Conservation (phyloP, 1,140 invertebrate species). For the Neodiprion fabricii region DNA sequence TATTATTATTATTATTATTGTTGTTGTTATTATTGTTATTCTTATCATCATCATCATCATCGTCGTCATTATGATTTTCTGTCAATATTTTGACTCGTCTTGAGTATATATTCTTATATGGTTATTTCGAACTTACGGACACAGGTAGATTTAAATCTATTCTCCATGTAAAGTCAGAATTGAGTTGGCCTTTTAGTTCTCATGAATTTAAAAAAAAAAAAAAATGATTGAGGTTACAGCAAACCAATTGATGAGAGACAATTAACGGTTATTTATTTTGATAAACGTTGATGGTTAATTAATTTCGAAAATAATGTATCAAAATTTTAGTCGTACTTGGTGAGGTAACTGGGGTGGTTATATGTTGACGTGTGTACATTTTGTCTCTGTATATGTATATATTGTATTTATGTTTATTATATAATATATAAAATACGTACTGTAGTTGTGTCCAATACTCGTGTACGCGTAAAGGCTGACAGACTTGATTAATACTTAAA, state of each 20-base stretch:
- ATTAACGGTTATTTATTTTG: background rate
- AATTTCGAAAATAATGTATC: background rate
- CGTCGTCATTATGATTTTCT: too few relatives aligned
- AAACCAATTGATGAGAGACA: background rate
- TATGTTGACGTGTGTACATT: background rate
- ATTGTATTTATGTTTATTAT: slow-evolving; percentile 4
- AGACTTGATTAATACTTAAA: background rate
- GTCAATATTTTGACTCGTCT: too few relatives aligned
- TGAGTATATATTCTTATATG: too few relatives aligned
- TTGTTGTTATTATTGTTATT: too few relatives aligned
- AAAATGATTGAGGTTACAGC: background rate
- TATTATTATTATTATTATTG: too few relatives aligned
- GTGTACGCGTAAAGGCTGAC: slow-evolving; percentile 1
- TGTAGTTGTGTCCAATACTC: background rate
- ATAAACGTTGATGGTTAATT: background rate
- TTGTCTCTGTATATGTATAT: background rate
- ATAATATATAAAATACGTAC: background rate
- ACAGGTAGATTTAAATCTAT: too few relatives aligned
- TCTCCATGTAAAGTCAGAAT: too few relatives aligned
- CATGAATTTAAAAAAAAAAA: background rate
- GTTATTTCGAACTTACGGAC: too few relatives aligned
- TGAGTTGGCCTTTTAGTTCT: too few relatives aligned
- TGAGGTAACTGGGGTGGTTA: background rate
- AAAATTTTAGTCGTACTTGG: background rate
- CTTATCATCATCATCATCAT: too few relatives aligned